Conservation (phyloP, 2,888 invertebrate genomes). For the Drosophila formosana region DNA sequence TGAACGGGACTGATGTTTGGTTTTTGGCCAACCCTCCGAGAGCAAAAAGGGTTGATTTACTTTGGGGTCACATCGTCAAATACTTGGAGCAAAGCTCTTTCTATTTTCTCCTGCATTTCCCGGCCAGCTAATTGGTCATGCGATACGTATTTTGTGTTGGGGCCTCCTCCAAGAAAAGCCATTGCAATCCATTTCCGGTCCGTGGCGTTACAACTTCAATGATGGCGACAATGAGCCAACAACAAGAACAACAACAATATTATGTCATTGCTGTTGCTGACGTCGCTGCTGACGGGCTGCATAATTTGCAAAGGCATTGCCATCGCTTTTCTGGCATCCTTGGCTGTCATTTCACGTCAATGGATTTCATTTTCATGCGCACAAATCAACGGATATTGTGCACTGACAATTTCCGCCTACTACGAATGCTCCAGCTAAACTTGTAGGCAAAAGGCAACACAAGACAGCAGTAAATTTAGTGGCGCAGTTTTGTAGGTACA, state of each 20-base stretch:
- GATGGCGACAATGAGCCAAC: slow-evolving; percentile 47
- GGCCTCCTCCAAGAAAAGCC: not conserved
- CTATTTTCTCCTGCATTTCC: slow-evolving; percentile 47
- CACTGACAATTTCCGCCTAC: slow-evolving; percentile 77
- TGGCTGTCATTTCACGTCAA: slow-evolving; percentile 63
- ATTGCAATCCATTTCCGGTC: slow-evolving; percentile 51
- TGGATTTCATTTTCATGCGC: slow-evolving; percentile 72
- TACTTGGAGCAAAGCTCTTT: slow-evolving; percentile 31
- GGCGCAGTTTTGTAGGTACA: slow-evolving; percentile 2
- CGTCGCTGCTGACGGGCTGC: slow-evolving; percentile 38
- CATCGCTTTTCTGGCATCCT: not conserved
- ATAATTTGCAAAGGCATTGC: slow-evolving; percentile 54
- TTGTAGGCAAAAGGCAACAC: not conserved
- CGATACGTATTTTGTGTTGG: slow-evolving; percentile 40
- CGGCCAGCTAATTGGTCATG: slow-evolving; percentile 70
- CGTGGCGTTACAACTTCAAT: slow-evolving; percentile 32
- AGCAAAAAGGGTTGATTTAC: slow-evolving; percentile 60
- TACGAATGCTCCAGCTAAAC: slow-evolving; percentile 33
- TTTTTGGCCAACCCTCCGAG: slow-evolving; percentile 3
- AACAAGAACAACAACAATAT: not conserved
- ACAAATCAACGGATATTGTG: slow-evolving; percentile 79
- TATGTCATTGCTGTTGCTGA: slow-evolving; percentile 24
- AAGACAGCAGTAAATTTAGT: slow-evolving; percentile 1
- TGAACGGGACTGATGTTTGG: slow-evolving; percentile 10
- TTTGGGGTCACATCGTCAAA: slow-evolving; percentile 42